Conservation (phyloP, 2,797 vertebrate species). For the Phyllotis vaccarum region DNA sequence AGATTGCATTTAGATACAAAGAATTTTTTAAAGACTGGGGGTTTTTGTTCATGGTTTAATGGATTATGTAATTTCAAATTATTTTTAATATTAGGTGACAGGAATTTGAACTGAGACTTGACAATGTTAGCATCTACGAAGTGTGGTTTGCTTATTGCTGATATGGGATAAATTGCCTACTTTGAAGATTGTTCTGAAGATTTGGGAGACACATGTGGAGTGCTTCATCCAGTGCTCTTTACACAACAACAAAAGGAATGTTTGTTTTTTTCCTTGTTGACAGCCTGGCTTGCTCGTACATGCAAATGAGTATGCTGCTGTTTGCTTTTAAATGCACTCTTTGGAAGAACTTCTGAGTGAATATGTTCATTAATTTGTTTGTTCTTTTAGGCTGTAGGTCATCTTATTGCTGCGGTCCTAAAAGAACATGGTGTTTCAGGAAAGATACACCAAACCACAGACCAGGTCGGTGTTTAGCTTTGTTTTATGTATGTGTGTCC, state of each 20-base stretch:
- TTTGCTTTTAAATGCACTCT: neutral
- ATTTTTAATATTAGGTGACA: slow-evolving; percentile 39
- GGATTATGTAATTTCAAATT: slow-evolving; percentile 48
- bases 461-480: slow-evolving; percentile 89
- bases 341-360: slow-evolving; percentile 44
- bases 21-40: slow-evolving; percentile 45
- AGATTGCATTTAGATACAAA: slow-evolving; percentile 45
- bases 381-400: slow-evolving; percentile 91
- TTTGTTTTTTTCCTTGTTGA: neutral
- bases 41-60: slow-evolving; percentile 37
- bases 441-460: slow-evolving; percentile 90
- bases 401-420: slow-evolving; percentile 93
- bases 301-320: neutral
- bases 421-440: slow-evolving; percentile 92
- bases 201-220: neutral
- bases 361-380: slow-evolving; percentile 49
- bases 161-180: slow-evolving; percentile 15
- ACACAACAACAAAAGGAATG: neutral
- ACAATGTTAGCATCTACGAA: slow-evolving; percentile 41
- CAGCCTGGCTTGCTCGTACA: neutral
- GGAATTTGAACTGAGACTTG: slow-evolving; percentile 37
- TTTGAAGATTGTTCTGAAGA: neutral
- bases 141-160: slow-evolving; percentile 40
- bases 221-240: neutral
- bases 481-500: neutral